Conservation (phyloP, 2,113 vertebrate species). For the Buteo buteo region DNA sequence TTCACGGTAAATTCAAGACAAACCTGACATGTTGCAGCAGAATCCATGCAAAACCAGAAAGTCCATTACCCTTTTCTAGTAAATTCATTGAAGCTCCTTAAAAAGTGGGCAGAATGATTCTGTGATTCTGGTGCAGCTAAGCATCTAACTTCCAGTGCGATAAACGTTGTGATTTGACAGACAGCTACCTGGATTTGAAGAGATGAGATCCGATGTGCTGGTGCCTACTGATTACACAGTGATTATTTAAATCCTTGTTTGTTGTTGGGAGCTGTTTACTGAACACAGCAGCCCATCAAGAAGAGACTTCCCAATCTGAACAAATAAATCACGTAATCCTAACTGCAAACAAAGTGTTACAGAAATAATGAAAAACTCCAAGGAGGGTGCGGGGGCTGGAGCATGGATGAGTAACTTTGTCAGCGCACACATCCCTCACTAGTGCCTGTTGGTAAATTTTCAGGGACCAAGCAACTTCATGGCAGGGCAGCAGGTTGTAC, state of each 20-base stretch:
- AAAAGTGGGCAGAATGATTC: neutral
- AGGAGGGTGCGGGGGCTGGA: neutral
- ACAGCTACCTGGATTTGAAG: constrained; percentile 54
- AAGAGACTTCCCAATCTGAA: constrained; percentile 57
- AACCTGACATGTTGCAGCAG: neutral
- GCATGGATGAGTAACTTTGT: neutral
- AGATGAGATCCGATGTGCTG: constrained; percentile 21
- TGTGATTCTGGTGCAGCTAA: neutral
- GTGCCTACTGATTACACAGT: constrained; percentile 69
- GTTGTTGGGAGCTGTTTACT: constrained; percentile 57
- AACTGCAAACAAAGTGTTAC: constrained; percentile 59
- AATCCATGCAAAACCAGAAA: neutral
- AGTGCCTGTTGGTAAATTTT: neutral
- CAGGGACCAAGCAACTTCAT: neutral
- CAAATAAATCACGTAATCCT: constrained; percentile 61
- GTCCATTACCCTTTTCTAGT: neutral
- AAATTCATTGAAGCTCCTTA: neutral
- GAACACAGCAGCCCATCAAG: constrained; percentile 56
- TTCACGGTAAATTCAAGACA: neutral
- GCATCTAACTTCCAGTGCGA: neutral
- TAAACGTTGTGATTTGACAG: neutral
- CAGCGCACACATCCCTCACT: neutral
- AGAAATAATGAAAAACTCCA: constrained; percentile 49
- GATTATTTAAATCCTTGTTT: constrained; percentile 73
- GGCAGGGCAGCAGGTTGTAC: neutral